Evolutionary conservation across 2,113 vertebrate species (phyloP).

Genomic region (Rhinolophus ferrumequinum): DNA sequence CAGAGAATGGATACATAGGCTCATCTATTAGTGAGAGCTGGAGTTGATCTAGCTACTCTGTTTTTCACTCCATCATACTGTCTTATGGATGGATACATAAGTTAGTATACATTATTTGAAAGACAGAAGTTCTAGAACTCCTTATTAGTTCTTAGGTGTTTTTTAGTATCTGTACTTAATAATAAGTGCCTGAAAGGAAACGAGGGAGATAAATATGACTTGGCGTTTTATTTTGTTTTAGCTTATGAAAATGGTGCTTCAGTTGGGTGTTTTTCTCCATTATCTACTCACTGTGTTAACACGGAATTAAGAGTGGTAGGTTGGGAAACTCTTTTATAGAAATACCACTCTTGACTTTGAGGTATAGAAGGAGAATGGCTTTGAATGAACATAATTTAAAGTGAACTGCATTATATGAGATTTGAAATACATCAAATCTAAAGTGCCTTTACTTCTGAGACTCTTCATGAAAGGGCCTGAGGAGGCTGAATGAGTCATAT

Average conservation of each 20-base stretch:
- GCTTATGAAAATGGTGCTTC: neutral
- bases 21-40: neutral
- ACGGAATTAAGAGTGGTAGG: neutral
- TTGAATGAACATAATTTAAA: neutral
- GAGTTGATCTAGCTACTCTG: neutral
- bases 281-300: neutral
- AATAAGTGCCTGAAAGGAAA: neutral
- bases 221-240: conserved; percentile 16
- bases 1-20: neutral
- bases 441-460: conserved; percentile 12
- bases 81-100: neutral
- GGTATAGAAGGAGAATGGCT: neutral
- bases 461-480: neutral
- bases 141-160: neutral
- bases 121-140: neutral
- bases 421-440: conserved; percentile 27
- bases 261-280: neutral
- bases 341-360: neutral
- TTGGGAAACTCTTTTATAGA: neutral
- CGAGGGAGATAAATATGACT: neutral
- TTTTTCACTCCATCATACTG: neutral
- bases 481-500: neutral
- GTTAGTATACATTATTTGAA: neutral
- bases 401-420: neutral
- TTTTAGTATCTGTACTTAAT: neutral